These are phyloP conservation scores for Clarias magur DNA, from an alignment of 2,113 vertebrate species.

Conservation along the genomic window DNA sequence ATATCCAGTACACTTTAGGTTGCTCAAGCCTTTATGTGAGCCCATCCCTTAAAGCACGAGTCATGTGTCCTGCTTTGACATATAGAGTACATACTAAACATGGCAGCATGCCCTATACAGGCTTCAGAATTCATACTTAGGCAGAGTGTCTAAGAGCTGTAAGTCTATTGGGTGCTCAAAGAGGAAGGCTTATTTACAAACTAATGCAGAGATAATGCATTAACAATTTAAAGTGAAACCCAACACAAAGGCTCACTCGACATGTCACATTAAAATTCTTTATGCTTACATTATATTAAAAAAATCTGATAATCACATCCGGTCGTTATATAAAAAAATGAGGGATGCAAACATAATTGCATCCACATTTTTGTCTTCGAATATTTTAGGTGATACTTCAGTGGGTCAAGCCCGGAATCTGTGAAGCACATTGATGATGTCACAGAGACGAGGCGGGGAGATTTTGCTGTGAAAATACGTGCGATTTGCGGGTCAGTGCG, in stretches of 20 bases:
- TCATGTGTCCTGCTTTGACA: background rate
- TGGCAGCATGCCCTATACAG: background rate
- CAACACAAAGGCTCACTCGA: background rate
- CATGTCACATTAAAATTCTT: background rate
- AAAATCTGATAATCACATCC: background rate
- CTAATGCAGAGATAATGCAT: background rate
- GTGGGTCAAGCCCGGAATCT: background rate
- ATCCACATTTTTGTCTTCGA: background rate
- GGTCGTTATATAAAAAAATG: background rate
- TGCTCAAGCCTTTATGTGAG: background rate
- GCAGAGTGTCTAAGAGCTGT: background rate
- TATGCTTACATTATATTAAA: background rate
- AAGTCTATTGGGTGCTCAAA: background rate
- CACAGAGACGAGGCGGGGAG: conserved; percentile 50
- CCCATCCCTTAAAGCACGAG: background rate
- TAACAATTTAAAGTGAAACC: background rate
- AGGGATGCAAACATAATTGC: no score
- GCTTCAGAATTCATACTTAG: background rate
- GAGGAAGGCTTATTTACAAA: background rate
- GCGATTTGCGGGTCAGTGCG: conserved; percentile 70
- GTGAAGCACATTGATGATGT: conserved; percentile 68
- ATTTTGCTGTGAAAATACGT: conserved; percentile 66
- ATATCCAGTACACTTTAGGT: background rate
- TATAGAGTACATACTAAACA: background rate
- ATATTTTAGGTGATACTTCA: background rate